Evolutionary conservation across 2,888 invertebrate species (phyloP), one percentile per base, ranked within the genome.

Genomic region (Polyommatus icarus): DNA sequence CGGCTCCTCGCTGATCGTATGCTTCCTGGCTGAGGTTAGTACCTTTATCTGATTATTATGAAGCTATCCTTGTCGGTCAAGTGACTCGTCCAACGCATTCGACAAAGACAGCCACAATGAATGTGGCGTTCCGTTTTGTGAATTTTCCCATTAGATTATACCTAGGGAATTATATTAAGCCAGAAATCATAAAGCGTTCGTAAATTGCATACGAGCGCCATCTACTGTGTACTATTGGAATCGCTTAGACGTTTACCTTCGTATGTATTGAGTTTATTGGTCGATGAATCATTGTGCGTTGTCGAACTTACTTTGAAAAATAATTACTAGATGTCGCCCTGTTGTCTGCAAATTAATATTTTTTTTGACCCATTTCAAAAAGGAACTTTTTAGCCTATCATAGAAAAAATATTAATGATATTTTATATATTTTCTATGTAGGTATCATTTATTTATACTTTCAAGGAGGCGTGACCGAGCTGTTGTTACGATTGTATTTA

Each of bases 11-110:
- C 95, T 98, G 79, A 97, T 98, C 82, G 98, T 98, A 82, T 98
- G 98, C 91, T 97, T 98, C 89, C 98, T 98, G 98, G 98, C 98
- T 67, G 98, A 98, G 96, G 97, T 97, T 90, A 95, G 96, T 94
- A 24, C 15, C 46, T 57, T 54, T 71, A 32, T 77, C 50, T 46
- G 36, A 32, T 12, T 71, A 71, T 32, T 36, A 29, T 59, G 15
- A 59, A 6, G 59, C 59, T 18, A 6, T 8, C 20, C n/a, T 59
- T 20, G 59, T 59, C n/a, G 20, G n/a, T 20, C 54, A 54, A 59
- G 59, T 20, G 3, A 59, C 1, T 20, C 20, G 59, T n/a, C 8
- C 15, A 54, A 59, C 20, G n/a, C 20, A 59, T 59, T n/a, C 20
- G 7, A 8, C 20, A 20, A 20, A 59, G 59, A 59, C n/a, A 20